Percentiles rank a stretch among this genome's conserved stretches.
Evolutionary conservation across 2,797 vertebrate genomes (phyloP).

Genomic region (Hipposideros larvatus): DNA sequence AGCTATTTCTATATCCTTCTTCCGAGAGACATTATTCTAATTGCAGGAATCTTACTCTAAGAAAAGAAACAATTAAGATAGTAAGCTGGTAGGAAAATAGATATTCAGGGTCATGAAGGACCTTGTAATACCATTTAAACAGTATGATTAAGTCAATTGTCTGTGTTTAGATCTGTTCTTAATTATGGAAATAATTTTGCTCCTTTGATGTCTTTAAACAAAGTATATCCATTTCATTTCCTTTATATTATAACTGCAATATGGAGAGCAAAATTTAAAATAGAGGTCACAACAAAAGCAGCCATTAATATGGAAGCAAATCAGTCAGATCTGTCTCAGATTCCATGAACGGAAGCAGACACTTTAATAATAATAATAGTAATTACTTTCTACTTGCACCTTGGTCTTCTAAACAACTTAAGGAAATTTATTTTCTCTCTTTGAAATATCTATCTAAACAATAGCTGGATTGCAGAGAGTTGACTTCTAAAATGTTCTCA

Average conservation of each 20-base stretch:
- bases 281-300: background rate
- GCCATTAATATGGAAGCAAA: background rate
- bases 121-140: conserved; percentile 1
- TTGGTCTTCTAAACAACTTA: background rate
- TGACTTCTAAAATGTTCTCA: background rate
- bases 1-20: background rate
- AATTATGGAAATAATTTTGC: conserved; percentile 25
- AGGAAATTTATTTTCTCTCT: background rate
- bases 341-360: background rate
- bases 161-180: background rate
- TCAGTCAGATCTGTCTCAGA: background rate
- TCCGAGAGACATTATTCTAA: background rate
- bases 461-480: background rate
- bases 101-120: background rate
- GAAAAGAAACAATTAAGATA: background rate
- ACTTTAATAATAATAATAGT: background rate
- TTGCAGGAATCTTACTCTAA: background rate
- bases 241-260: background rate
- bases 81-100: background rate
- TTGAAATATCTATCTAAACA: background rate
- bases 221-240: background rate
- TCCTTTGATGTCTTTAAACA: background rate
- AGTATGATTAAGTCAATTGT: background rate
- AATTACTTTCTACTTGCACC: background rate
- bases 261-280: conserved; percentile 2